Conservation (phyloP, 2,888 invertebrate genomes). For the Eupelmus urozonus region DNA sequence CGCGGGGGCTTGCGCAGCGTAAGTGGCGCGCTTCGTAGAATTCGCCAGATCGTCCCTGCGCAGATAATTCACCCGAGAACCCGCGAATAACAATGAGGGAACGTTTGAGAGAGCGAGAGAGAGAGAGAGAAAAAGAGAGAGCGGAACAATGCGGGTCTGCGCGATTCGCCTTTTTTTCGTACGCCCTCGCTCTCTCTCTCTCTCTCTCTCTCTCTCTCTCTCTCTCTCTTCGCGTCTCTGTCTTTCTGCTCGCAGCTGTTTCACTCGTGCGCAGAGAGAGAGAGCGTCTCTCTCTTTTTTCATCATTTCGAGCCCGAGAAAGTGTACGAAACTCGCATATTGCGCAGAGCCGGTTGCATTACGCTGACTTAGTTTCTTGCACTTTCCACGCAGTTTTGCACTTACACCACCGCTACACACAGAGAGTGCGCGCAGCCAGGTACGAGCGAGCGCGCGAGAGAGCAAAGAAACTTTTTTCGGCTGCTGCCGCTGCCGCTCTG, state of each 20-base stretch:
- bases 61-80: constrained; percentile 59
- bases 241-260: neutral
- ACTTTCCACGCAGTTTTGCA: constrained; percentile 13
- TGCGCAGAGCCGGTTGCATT: constrained; percentile 46
- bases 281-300: constrained; percentile 2
- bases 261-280: neutral
- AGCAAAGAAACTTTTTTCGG: neutral
- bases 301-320: neutral
- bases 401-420: no score
- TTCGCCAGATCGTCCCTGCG: constrained; percentile 57
- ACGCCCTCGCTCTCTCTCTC: neutral
- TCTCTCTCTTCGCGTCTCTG: neutral
- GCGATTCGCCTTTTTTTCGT: constrained; percentile 41
- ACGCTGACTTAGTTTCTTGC: constrained; percentile 42
- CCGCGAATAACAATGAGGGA: constrained; percentile 60
- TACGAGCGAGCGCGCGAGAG: no score
- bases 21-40: constrained; percentile 57
- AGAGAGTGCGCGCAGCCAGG: no score
- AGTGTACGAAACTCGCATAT: constrained; percentile 5
- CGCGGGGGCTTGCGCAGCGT: constrained; percentile 20
- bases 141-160: constrained; percentile 57
- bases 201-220: neutral
- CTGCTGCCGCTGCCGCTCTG: neutral
- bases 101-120: no score
- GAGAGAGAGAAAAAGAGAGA: no score